A percentile compares a stretch with the other conserved stretches of the same genome.
phyloP scores from a whole-genome alignment of 2,888 invertebrate species.

The Hydropsyche betteni region DNA sequence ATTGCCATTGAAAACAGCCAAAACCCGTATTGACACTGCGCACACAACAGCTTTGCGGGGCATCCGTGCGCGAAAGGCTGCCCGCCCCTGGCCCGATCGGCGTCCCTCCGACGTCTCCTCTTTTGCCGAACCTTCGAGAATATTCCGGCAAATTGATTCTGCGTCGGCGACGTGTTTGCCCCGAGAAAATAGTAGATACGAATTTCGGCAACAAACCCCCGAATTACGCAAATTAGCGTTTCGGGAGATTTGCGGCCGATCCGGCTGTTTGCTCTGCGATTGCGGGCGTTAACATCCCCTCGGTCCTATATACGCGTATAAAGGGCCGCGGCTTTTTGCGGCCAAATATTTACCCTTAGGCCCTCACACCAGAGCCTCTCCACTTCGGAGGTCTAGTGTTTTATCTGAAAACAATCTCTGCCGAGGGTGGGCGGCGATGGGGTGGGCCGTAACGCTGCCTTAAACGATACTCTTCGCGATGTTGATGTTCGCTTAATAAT shows the following conservation, averaged over 20 bases:
- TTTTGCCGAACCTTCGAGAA: no score
- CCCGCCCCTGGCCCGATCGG: no score
- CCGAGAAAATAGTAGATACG: slow-evolving; percentile 27
- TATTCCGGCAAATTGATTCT: slow-evolving; percentile 22
- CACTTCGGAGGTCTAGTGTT: background rate
- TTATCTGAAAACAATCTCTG: slow-evolving; percentile 26
- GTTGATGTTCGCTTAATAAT: no score
- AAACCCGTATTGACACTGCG: no score
- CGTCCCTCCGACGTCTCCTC: no score
- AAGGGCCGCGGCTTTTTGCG: slow-evolving; percentile 22
- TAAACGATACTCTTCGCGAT: no score
- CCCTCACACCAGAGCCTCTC: background rate
- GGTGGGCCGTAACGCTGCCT: no score
- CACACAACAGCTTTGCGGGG: no score
- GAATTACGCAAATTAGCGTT: slow-evolving; percentile 31
- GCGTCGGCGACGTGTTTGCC: slow-evolving; percentile 12
- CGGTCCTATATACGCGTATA: no score
- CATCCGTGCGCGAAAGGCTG: no score
- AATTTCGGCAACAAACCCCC: background rate
- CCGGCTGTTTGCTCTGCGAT: slow-evolving; percentile 22
- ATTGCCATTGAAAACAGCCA: no score
- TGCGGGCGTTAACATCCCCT: no score
- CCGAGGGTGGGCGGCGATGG: background rate
- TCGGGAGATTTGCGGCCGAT: slow-evolving; percentile 27
- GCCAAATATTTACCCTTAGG: slow-evolving; percentile 21